Base-by-base conservation (phyloP, 2,888 invertebrate species). In the Eupithecia exiguata region DNA sequence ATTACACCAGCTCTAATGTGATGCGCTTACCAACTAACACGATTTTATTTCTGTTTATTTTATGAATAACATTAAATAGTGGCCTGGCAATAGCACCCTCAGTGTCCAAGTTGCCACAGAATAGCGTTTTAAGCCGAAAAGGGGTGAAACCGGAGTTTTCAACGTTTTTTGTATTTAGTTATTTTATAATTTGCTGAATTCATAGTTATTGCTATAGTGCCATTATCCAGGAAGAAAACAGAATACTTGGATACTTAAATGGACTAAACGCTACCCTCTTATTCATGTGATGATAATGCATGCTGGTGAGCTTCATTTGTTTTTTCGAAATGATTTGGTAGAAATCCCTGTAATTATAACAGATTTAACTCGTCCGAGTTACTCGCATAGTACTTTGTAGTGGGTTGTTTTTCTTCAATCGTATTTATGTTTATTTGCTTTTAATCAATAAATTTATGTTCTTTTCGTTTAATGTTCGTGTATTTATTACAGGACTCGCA, bases 401-500 rank as follows among this genome's bases (percentile, higher is more conserved):
- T 25, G 12, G 58, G n/a, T 53, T 53, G n/a, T 18, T 46, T 0
- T 58, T 58, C 5, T 58, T 58, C 58, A 25, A 58, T 21, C 14
- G 38, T 66, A n/a, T 18, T 46, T 7, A n/a, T 66, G 12, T 40
- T 21, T 25, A 12, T 40, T 25, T 40, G 9, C 16, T 38, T 16
- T n/a, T 40, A 21, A 36, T 36, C 12, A 36, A 38, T 65, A 3
- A 14, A 12, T 21, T 9, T 12, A 9, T 35, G 1, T 38, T n/a
- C 21, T 25, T 25, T 25, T 61, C 2, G 12, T 69, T 18, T 25
- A 38, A 25, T 43, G 53, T 40, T 53, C 36, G 14, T 49, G 16
- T 58, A 18, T 67, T 67, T 63, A 30, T 81, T 88, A 25, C 86
- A 97, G 97, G 96, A 90, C 95, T 97, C 80, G 98, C 98, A 5